Base-by-base conservation (phyloP, 1,140 invertebrate genomes). In the Saccostrea glomerata region DNA sequence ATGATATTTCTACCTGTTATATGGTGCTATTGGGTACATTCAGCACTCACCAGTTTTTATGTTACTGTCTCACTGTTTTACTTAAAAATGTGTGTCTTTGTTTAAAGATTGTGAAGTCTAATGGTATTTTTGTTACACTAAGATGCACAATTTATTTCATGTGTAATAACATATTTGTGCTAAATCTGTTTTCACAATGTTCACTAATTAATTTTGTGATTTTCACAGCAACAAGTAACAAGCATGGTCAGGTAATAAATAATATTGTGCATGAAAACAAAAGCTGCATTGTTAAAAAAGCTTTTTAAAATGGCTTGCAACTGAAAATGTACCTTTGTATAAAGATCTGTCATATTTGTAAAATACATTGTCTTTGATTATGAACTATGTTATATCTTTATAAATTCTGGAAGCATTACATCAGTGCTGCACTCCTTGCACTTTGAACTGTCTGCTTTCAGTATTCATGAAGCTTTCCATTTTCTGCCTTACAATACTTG, bases 221-320 rank as follows among this genome's bases (percentile, higher is more conserved):
- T 77, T 77, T 77, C 70, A 77, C 70, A 77, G 70, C 70, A 25
- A 15, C 4, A 36, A 77, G 60, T 66, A 66, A 66, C 23, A 77
- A 77, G 70, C 70, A 77, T 77, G 70, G 23, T 77, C 70, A 77
- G 70, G 70, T 77, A 77, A 77, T 30, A 77, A 73, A 73, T 30
- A 73, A 77, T 11, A 36, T 30, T 36, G 25, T 36, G 70, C 70
- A 77, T 77, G 70, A 77, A 30, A 25, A 30, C 70, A 36, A 77
- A 63, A 63, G 58, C 58, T 63, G 58, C 58, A 60, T 60, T 60
- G 58, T 63, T 20, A 63, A 63, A 0, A 13, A 77, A 77, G 70
- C 70, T 77, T 36, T 25, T 36, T 77, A 25, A 30, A 77, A 23
- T 77, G 70, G 25, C 70, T 77, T 77, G 70, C 70, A 77, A 77